phyloP scores from a whole-genome alignment of 2,888 invertebrate species.

The Gisinianus flammeolus region DNA sequence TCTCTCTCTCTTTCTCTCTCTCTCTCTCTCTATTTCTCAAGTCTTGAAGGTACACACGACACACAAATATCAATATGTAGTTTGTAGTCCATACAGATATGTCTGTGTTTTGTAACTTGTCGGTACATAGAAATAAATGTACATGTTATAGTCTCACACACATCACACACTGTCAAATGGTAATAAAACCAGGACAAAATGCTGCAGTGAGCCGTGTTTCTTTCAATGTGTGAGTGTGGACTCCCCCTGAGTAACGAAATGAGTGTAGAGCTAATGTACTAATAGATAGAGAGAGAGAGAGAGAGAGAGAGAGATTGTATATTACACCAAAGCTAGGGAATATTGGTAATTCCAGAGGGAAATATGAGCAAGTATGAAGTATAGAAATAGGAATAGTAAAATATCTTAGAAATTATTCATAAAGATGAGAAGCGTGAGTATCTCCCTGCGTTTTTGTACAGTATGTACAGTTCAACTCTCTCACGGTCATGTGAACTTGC shows the following conservation, averaged over 20 bases:
- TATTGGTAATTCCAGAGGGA: slow-evolving; percentile 10
- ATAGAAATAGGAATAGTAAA: not conserved
- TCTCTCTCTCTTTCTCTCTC: not conserved
- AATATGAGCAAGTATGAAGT: slow-evolving; percentile 1
- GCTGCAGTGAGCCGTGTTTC: slow-evolving; percentile 13
- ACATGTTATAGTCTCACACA: too few relatives aligned
- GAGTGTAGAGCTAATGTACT: too few relatives aligned
- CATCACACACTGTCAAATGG: slow-evolving; percentile 13
- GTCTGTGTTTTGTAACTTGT: too few relatives aligned
- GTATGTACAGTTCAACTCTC: not conserved
- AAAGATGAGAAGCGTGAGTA: too few relatives aligned
- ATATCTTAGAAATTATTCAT: slow-evolving; percentile 9
- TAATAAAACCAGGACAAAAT: slow-evolving; percentile 27
- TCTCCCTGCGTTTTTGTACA: too few relatives aligned
- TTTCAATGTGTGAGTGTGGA: not conserved
- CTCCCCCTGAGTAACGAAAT: too few relatives aligned
- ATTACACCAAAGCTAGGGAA: too few relatives aligned
- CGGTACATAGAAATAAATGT: not conserved
- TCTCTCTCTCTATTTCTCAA: not conserved
- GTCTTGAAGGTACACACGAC: not conserved
- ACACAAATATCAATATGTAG: too few relatives aligned
- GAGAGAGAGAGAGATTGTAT: not conserved
- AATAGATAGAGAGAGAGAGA: not conserved
- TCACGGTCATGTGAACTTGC: not conserved
- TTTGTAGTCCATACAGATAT: not conserved